phyloP scores from a whole-genome alignment of 2,113 vertebrate species.

The Myotis davidii region DNA sequence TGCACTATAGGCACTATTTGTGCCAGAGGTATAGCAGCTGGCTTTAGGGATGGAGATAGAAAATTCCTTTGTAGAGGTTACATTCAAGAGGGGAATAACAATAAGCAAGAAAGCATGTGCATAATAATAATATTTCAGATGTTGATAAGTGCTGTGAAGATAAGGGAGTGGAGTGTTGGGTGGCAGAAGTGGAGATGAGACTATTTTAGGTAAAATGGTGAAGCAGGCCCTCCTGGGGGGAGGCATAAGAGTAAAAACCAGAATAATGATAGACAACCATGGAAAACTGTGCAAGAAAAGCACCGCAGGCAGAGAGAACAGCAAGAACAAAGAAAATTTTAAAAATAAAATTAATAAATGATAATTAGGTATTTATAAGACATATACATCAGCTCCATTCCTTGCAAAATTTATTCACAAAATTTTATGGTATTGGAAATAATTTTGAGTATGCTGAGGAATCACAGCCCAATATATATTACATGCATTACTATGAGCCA shows the following conservation, averaged over 20 bases:
- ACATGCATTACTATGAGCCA: not conserved
- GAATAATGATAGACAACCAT: not conserved
- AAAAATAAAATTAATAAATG: constrained; percentile 15
- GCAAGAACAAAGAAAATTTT: not conserved
- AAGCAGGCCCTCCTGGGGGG: not conserved
- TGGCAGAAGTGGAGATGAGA: not conserved
- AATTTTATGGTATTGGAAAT: not conserved
- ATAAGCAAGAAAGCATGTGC: not conserved
- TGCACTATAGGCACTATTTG: not conserved
- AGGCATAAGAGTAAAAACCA: not conserved
- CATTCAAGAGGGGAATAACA: not conserved
- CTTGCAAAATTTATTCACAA: constrained; percentile 29
- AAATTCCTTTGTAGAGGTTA: not conserved
- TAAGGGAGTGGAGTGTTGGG: not conserved
- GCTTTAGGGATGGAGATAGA: not conserved
- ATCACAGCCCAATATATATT: not conserved
- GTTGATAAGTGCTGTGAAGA: not conserved
- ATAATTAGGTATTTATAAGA: constrained; percentile 38
- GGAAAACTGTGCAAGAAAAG: not conserved
- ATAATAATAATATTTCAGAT: not conserved
- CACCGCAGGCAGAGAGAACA: not conserved
- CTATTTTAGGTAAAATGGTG: not conserved
- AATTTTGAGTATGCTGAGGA: constrained; percentile 2
- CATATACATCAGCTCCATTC: not conserved
- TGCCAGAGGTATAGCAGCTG: not conserved